phyloP scores from a whole-genome alignment of 37 sponge, comb jelly and placozoan species.

The Amphimedon queenslandica region DNA sequence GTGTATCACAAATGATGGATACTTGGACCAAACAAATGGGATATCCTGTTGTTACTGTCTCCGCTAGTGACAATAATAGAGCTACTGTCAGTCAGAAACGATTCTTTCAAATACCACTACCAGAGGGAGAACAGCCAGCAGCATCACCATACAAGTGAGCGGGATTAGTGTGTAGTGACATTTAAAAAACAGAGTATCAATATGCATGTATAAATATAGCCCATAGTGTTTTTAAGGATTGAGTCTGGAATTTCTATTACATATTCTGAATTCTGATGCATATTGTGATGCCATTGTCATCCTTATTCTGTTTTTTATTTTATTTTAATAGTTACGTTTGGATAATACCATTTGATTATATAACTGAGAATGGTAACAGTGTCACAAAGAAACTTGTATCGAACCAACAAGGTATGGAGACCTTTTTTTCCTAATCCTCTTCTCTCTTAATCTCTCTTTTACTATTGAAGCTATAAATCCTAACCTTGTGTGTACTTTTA shows the following conservation, averaged over 20 bases:
- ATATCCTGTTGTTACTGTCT: conserved; percentile 67
- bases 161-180: neutral
- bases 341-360: conserved; percentile 69
- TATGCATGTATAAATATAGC: neutral
- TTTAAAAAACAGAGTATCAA: neutral
- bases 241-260: too few relatives aligned
- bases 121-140: neutral
- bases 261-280: too few relatives aligned
- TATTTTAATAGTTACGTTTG: conserved; percentile 59
- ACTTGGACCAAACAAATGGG: conserved; percentile 91
- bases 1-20: conserved; percentile 67
- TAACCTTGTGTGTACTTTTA: too few relatives aligned
- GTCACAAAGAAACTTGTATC: neutral
- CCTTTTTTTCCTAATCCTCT: neutral
- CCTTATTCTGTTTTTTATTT: neutral
- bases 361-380: neutral
- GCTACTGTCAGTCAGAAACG: conserved; percentile 31
- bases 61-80: neutral
- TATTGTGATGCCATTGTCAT: too few relatives aligned
- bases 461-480: neutral
- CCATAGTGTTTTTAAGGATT: too few relatives aligned
- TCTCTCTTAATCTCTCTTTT: conserved; percentile 4
- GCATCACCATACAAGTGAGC: conserved; percentile 52
- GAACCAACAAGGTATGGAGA: neutral
- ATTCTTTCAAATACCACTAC: conserved; percentile 14